Base-by-base conservation (phyloP, 2,113 vertebrate species). In the Cichladusa arquata region DNA sequence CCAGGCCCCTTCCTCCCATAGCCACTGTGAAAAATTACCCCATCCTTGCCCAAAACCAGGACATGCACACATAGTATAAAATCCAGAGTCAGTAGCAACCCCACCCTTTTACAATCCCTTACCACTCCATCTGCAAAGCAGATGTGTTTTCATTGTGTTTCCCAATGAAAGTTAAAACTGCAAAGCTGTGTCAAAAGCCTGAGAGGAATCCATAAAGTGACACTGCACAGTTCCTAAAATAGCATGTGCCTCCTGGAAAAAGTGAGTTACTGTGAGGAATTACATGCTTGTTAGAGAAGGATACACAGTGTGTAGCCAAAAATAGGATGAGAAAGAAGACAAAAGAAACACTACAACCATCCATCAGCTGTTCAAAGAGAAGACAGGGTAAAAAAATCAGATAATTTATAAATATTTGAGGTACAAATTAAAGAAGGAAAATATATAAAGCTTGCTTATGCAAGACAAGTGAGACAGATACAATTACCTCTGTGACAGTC, bases 191-290 rank as follows among this genome's bases (percentile, higher is more conserved):
- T 78, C 5, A 5, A 42, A 87, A 60, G 24, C 34, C 51, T 56
- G 61, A 91, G 31, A 93, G 24, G 14, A 90, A 93, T 85, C 66
- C 22, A 64, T 76, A 82, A 34, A 44, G 10, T 90, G 53, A 88
- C 79, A 79, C 26, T 76, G 79, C 33, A 64, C 13, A 29, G 14
- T 66, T 78, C 72, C 73, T 78, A 91, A 94, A 89, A 94, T 67
- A 92, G 11, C 17, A 54, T 9, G 2, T 51, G 15, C 34, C 25
- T 83, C 42, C 67, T 50, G 38, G 31, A 61, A 88, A 81, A 62
- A 86, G 5, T 54, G 42, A 61, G 29, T 54, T 86, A 71, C 23
- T 66, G 23, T 16, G 34, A 22, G 33, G 45, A 71, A 88, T 82
- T 85, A 31, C 34, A 34, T 26, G 14, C 34, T 76, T 80, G 5